Conservation (phyloP, 1,140 invertebrate species). For the Euschistus heros region DNA sequence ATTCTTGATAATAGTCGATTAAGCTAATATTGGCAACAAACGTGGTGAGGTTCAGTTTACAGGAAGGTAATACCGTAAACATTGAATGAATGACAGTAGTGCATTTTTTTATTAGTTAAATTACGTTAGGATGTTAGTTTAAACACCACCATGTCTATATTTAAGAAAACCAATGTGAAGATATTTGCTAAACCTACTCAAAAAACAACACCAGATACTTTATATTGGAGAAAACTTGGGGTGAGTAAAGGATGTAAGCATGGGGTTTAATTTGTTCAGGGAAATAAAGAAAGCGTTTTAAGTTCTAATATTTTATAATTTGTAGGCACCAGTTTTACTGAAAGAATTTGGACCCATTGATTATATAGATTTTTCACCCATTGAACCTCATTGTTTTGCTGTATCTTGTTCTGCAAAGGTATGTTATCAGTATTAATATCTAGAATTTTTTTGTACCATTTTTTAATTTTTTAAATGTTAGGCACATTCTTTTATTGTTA, state of each 20-base stretch:
- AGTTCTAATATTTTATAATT: conserved; percentile 32
- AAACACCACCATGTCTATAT: conserved; percentile 41
- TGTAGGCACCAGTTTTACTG: conserved; percentile 70
- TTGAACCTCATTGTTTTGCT: conserved; percentile 78
- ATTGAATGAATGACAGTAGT: background rate
- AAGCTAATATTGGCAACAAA: background rate
- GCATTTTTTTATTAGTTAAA: background rate
- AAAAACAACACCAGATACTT: conserved; percentile 57
- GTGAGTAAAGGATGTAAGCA: conserved; percentile 45
- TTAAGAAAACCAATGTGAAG: conserved; percentile 62
- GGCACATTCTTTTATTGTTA: background rate
- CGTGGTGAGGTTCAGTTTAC: too few relatives aligned
- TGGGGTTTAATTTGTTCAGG: background rate
- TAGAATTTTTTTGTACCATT: conserved; percentile 3
- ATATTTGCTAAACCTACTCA: conserved; percentile 54
- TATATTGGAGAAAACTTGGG: conserved; percentile 76
- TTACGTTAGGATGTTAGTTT: background rate
- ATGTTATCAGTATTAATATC: conserved; percentile 26
- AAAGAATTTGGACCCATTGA: conserved; percentile 89
- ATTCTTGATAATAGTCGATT: background rate
- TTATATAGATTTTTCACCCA: conserved; percentile 78
- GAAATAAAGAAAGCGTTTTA: too few relatives aligned
- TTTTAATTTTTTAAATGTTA: background rate
- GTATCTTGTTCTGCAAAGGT: conserved; percentile 82
- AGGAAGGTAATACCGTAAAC: background rate